phyloP scores from a whole-genome alignment of 2,113 vertebrate genomes.

The Diadophis punctatus region DNA sequence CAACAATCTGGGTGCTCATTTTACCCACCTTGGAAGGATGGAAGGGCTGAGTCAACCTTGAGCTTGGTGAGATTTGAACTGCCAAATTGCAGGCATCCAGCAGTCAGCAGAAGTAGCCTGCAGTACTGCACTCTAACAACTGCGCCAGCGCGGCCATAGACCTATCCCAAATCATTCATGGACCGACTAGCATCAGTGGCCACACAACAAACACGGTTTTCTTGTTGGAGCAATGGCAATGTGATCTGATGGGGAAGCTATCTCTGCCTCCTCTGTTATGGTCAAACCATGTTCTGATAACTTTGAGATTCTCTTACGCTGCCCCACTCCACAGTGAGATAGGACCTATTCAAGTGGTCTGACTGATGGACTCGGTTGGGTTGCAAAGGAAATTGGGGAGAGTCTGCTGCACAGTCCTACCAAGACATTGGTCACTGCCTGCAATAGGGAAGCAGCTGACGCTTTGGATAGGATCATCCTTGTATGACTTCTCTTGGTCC shows the following conservation, averaged over 20 bases:
- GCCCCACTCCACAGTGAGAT: neutral
- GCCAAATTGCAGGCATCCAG: too few species aligned
- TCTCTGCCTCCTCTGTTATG: neutral
- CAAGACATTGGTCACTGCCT: neutral
- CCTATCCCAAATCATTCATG: neutral
- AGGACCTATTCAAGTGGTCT: neutral
- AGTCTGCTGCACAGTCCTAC: neutral
- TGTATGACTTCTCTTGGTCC: neutral
- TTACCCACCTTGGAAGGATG: too few species aligned
- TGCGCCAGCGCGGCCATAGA: neutral
- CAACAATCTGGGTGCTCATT: too few species aligned
- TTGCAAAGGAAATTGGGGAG: too few species aligned
- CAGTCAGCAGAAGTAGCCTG: too few species aligned
- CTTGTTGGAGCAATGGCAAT: neutral
- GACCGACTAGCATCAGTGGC: neutral
- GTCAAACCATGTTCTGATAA: neutral
- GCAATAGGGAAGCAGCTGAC: neutral
- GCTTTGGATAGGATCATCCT: neutral
- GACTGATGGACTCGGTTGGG: neutral
- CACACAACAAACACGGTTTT: neutral
- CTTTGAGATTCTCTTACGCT: neutral
- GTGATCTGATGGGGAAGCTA: neutral
- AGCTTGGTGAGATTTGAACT: too few species aligned
- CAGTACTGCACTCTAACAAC: too few species aligned
- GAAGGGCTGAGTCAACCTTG: too few species aligned